phyloP scores from a whole-genome alignment of 2,888 invertebrate species.

The Eurytoma adleriae region DNA sequence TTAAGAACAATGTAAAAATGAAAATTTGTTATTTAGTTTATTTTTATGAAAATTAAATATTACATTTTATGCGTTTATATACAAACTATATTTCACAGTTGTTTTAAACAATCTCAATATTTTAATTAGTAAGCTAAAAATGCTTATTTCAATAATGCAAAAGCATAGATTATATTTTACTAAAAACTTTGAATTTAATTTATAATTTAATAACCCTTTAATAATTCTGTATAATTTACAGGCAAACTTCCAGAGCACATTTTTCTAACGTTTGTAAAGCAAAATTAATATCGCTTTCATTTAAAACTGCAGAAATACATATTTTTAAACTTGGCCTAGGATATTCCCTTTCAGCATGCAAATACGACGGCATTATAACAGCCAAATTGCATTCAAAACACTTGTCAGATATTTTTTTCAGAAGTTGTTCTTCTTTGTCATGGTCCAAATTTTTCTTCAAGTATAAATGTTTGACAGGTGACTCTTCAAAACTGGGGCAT shows the following conservation, averaged over 20 bases:
- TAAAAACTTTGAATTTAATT: background rate
- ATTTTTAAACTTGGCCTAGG: constrained; percentile 86
- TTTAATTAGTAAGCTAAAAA: background rate
- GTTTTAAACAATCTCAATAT: background rate
- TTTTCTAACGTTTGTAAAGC: constrained; percentile 75
- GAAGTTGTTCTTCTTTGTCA: constrained; percentile 77
- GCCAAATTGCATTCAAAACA: constrained; percentile 84
- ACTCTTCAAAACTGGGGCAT: constrained; percentile 70
- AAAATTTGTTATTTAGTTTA: constrained; percentile 1
- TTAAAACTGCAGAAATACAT: constrained; percentile 82
- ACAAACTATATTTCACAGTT: constrained; percentile 12
- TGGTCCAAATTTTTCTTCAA: constrained; percentile 77
- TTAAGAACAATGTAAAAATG: background rate
- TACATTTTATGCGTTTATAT: background rate
- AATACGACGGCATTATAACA: constrained; percentile 83
- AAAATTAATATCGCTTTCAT: constrained; percentile 80
- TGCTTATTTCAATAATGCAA: background rate
- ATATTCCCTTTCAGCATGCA: constrained; percentile 81
- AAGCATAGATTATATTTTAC: background rate
- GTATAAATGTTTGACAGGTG: constrained; percentile 86
- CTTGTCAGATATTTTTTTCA: constrained; percentile 81
- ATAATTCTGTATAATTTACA: constrained; percentile 7
- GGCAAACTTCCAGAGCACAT: constrained; percentile 66
- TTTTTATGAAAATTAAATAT: constrained; percentile 9
- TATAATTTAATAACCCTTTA: background rate